Evolutionary conservation across 2,113 vertebrate species (phyloP).

Genomic region (Mola mola): DNA sequence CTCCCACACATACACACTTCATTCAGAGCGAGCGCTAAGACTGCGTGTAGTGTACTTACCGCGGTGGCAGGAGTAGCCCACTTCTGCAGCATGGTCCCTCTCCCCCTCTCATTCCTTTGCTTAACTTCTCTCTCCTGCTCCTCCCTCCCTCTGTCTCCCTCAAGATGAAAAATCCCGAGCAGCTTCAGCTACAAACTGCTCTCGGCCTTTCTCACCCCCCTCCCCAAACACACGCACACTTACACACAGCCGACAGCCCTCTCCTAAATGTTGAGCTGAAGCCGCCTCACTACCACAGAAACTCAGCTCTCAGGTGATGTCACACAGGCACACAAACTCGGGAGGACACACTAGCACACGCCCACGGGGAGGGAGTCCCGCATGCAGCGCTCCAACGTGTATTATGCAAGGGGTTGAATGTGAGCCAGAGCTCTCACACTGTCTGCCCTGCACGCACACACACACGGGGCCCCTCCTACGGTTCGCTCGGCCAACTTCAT

Average conservation of each 20-base stretch:
- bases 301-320: constrained; percentile 65
- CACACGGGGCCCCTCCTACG: constrained; percentile 72
- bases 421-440: constrained; percentile 80
- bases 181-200: constrained; percentile 61
- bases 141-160: constrained; percentile 13
- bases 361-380: constrained; percentile 79
- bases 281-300: constrained; percentile 72
- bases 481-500: constrained; percentile 87
- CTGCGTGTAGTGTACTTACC: constrained; percentile 75
- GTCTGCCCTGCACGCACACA: constrained; percentile 57
- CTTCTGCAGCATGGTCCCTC: constrained; percentile 64
- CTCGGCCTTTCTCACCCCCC: constrained; percentile 21
- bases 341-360: constrained; percentile 66
- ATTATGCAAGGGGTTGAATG: constrained; percentile 80
- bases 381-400: constrained; percentile 76
- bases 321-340: constrained; percentile 38
- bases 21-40: constrained; percentile 50
- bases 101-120: constrained; percentile 48
- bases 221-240: constrained; percentile 17
- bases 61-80: constrained; percentile 64
- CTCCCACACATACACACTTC: constrained; percentile 38
- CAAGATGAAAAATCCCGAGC: constrained; percentile 60
- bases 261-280: constrained; percentile 61
- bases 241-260: constrained; percentile 35
- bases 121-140: constrained; percentile 37